Conservation (phyloP, 2,888 invertebrate species). For the Pterostichus madidus region DNA sequence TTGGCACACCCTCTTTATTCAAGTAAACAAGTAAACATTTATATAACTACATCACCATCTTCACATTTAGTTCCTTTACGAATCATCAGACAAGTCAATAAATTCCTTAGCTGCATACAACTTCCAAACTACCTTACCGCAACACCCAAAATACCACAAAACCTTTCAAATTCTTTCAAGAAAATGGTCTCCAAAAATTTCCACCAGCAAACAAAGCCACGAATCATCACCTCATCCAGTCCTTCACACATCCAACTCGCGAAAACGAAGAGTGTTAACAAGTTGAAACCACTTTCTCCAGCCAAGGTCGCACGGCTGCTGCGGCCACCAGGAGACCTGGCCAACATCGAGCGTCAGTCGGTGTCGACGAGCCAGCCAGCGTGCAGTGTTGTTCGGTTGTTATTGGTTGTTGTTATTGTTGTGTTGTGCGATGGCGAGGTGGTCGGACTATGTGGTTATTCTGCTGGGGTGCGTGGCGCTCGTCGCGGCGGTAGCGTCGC, state of each 20-base stretch:
- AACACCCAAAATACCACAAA: neutral
- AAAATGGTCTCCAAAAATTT: slow-evolving; percentile 1
- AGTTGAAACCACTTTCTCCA: slow-evolving; percentile 32
- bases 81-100: too few relatives aligned
- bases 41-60: neutral
- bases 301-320: slow-evolving; percentile 33
- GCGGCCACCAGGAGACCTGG: slow-evolving; percentile 7
- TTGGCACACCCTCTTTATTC: neutral
- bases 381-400: slow-evolving; percentile 12
- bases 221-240: neutral
- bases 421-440: slow-evolving; percentile 30
- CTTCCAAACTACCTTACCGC: too few relatives aligned
- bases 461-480: slow-evolving; percentile 43
- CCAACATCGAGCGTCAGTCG: slow-evolving; percentile 23
- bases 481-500: slow-evolving; percentile 57
- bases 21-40: neutral
- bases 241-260: too few relatives aligned
- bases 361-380: slow-evolving; percentile 8
- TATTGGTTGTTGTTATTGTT: slow-evolving; percentile 10
- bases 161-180: neutral
- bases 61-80: too few relatives aligned
- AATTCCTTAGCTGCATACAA: too few relatives aligned
- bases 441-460: slow-evolving; percentile 26
- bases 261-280: too few relatives aligned
- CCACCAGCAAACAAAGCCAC: slow-evolving; percentile 16